Percentiles rank a stretch among this genome's conserved stretches.
Conservation (phyloP, 2,113 vertebrate species). For the Eurypyga helias region DNA sequence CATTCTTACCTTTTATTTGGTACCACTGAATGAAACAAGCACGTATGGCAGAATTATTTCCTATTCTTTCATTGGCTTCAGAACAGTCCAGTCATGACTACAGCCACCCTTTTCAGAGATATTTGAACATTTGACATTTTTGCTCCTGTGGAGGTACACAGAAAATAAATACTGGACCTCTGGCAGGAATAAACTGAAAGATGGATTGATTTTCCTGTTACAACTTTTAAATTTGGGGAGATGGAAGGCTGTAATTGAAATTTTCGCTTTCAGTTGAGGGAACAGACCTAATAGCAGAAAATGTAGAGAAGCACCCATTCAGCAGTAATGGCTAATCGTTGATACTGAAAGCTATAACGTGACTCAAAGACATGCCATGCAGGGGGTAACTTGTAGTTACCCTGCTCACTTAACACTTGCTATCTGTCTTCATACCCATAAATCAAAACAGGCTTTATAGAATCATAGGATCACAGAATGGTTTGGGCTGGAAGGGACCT, state of each 20-base stretch:
- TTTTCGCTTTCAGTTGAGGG: not conserved
- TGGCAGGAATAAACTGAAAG: not conserved
- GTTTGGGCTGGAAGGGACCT: no score
- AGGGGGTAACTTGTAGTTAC: not conserved
- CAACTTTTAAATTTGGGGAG: not conserved
- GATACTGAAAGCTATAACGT: not conserved
- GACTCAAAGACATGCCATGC: not conserved
- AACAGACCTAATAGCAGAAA: not conserved
- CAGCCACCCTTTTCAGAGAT: not conserved
- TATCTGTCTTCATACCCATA: not conserved
- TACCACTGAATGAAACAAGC: not conserved
- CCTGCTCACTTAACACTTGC: not conserved
- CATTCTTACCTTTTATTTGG: not conserved
- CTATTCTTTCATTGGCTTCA: not conserved
- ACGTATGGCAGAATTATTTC: conserved; percentile 4
- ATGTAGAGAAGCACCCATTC: not conserved
- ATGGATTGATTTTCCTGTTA: not conserved
- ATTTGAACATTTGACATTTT: not conserved
- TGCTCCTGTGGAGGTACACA: not conserved
- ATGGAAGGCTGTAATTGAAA: not conserved
- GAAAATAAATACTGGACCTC: not conserved
- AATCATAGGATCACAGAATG: no score
- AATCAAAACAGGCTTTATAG: not conserved
- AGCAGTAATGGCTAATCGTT: not conserved
- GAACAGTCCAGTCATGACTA: not conserved